Evolutionary conservation across 2,113 vertebrate species (phyloP), one percentile per base, ranked within the genome.

Genomic region (Ageneiosus marmoratus): DNA sequence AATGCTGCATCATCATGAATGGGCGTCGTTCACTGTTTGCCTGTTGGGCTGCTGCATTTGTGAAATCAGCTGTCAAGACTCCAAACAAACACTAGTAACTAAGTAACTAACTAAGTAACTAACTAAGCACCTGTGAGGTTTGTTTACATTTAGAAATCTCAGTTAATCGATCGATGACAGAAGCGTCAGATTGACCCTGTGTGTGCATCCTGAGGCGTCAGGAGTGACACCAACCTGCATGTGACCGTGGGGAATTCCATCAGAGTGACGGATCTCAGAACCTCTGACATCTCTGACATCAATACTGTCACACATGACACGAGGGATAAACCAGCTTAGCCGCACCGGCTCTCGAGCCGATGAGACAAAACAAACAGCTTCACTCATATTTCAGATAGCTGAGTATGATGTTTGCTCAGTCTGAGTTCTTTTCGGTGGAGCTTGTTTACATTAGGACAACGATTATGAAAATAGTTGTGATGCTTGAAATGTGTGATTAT

Each of bases 331-430:
- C 48, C 58, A 77, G 81, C 32, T 44, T 13, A 27, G 60, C 48
- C 63, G n/a, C 67, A 46, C n/a, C 41, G 5, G 13, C 50, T 56
- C 50, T 81, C 18, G n/a, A 62, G 48, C 62, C 56, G 46, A 69
- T 51, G 48, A 77, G 51, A 77, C 82, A 83, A 77, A 67, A 69
- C 81, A 62, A 82, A 76, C 74, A 77, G 16, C 62, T 53, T 24
- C 34, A 15, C 60, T 69, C 82, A 69, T 77, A 48, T 62, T 55
- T 69, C 10, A 70, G 48, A 77, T 69, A 44, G n/a, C 50, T 69
- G 50, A 69, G 50, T 24, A 56, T 34, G 1, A 13, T 44, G 73
- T 67, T 77, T 65, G 53, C 27, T 37, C 29, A n/a, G 27, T 16
- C 32, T 3, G 48, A 16, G 67, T 48, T 82, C 74, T 82, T 77